Conservation (phyloP, 2,797 vertebrate species). For the Macropodus opercularis region DNA sequence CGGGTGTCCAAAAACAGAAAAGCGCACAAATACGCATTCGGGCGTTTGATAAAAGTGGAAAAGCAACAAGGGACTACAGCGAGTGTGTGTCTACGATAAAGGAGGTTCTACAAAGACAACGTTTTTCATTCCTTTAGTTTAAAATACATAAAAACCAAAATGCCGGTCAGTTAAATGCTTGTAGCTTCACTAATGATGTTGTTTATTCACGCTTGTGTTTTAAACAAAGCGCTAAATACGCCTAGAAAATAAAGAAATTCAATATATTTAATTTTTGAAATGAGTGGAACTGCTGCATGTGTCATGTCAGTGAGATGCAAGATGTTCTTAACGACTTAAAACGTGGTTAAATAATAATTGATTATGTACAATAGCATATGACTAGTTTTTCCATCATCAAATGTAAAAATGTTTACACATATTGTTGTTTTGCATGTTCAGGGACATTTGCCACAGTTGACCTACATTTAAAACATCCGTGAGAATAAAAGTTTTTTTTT, state of each 20-base stretch:
- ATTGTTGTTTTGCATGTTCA: background rate
- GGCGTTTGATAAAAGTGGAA: slow-evolving; percentile 12
- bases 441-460: slow-evolving; percentile 21
- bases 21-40: slow-evolving; percentile 4
- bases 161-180: background rate
- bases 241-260: background rate
- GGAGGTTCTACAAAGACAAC: background rate
- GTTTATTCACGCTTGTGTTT: background rate
- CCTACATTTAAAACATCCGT: slow-evolving; percentile 49
- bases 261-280: background rate
- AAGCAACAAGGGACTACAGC: background rate
- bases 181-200: background rate
- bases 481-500: too few species aligned
- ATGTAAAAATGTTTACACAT: background rate
- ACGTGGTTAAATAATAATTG: background rate
- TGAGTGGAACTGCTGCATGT: background rate
- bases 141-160: background rate
- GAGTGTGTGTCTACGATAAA: background rate
- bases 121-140: background rate
- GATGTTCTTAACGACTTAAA: background rate
- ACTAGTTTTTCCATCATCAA: background rate
- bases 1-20: slow-evolving; percentile 12
- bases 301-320: background rate
- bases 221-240: background rate
- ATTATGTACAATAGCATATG: background rate